Conservation (phyloP, 2,888 invertebrate genomes). For the Gari tellinella region DNA sequence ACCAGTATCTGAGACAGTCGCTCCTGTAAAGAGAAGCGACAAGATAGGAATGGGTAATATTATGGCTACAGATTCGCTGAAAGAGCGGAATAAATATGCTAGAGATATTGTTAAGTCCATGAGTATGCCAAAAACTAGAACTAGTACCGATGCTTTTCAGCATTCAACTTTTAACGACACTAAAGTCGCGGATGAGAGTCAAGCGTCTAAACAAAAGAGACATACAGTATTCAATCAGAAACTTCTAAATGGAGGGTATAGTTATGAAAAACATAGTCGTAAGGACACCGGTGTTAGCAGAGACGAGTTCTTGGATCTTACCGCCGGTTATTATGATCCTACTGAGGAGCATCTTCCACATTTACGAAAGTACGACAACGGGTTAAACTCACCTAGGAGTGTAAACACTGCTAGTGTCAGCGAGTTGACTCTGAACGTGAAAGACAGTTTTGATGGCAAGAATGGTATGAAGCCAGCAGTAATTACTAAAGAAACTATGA, state of each 20-base stretch:
- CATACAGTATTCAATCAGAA: constrained; percentile 49
- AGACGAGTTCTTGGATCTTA: neutral
- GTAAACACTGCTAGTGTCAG: constrained; percentile 13
- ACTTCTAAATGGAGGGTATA: constrained; percentile 51
- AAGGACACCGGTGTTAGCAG: neutral
- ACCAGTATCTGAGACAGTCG: constrained; percentile 47
- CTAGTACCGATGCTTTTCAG: too few species aligned
- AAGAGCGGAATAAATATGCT: constrained; percentile 51
- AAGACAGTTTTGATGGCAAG: neutral
- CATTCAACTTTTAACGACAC: too few species aligned
- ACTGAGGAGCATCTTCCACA: neutral
- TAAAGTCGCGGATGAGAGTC: neutral
- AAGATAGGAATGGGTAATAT: constrained; percentile 52
- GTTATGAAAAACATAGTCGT: constrained; percentile 57
- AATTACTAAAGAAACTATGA: neutral
- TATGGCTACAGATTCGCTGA: constrained; percentile 46
- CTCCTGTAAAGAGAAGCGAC: constrained; percentile 28
- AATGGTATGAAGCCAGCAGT: constrained; percentile 1
- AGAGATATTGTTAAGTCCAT: constrained; percentile 47
- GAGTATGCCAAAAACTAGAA: too few species aligned
- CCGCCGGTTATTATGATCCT: neutral
- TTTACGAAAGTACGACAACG: neutral
- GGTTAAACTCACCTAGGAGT: constrained; percentile 4
- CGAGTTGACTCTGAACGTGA: neutral
- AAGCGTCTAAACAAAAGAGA: constrained; percentile 28